A percentile compares a stretch with the other conserved stretches of the same genome.
phyloP scores from a whole-genome alignment of 2,888 invertebrate species.

The Trimorus sp. region DNA sequence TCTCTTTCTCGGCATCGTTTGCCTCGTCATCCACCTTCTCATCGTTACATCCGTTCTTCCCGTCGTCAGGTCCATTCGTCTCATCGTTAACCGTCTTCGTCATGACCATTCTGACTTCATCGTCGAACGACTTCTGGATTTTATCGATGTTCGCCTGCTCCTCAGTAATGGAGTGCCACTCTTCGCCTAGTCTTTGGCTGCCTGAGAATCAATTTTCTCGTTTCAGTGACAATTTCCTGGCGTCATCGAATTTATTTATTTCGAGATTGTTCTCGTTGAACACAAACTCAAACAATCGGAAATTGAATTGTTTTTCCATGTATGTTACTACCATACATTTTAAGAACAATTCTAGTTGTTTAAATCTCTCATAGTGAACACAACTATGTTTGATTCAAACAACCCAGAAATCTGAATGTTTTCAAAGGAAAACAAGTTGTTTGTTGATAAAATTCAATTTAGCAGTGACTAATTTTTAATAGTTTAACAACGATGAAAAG shows the following conservation, averaged over 20 bases:
- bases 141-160: neutral
- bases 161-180: slow-evolving; percentile 4
- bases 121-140: slow-evolving; percentile 16
- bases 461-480: neutral
- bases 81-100: neutral
- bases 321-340: slow-evolving; percentile 19
- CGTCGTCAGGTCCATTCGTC: neutral
- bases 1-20: neutral
- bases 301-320: slow-evolving; percentile 9
- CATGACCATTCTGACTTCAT: neutral
- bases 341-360: slow-evolving; percentile 1
- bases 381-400: slow-evolving; percentile 16
- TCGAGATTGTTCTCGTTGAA: slow-evolving; percentile 11
- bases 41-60: neutral
- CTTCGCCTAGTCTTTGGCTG: slow-evolving; percentile 8
- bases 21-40: neutral
- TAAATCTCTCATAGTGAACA: slow-evolving; percentile 22
- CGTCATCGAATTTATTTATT: neutral
- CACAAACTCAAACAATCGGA: slow-evolving; percentile 5
- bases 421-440: neutral
- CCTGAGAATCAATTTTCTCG: slow-evolving; percentile 12
- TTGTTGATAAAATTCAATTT: neutral
- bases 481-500: neutral
- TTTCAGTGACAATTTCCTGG: neutral
- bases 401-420: slow-evolving; percentile 12